Base-by-base conservation (phyloP, 1,140 invertebrate species). In the Nasonia giraulti region DNA sequence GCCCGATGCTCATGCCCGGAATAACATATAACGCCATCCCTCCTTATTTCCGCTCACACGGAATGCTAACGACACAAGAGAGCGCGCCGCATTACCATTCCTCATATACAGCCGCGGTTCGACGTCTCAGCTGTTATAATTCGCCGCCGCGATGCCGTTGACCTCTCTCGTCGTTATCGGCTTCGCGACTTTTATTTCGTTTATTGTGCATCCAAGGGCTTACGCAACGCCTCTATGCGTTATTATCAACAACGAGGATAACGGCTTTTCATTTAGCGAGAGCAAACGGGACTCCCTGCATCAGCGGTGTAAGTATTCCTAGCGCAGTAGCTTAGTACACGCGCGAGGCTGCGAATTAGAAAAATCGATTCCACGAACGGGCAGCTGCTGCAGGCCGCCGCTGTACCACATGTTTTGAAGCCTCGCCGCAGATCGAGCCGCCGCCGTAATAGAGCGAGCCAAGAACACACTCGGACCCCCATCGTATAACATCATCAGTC, bases 41-140 rank as follows among this genome's bases (percentile, higher is more conserved):
- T 62, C 17, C 55, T 62, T 62, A 62, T 62, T 62, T 74, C 69
- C 69, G 68, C 80, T 82, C 69, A 27, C 80, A 76, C 81, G 75
- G 81, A 87, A 84, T 77, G 33, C 69, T 14, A 33, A 8, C 14
- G 55, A 55, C 55, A 62, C 33, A 33, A 3, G 5, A 33, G 33
- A 31, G 47, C 14, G 76, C 76, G 50, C 50, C 10, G 23, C 69
- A 71, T 33, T 71, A n/a, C 23, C 76, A 66, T 66, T 78, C 50
- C 76, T 66, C 44, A 5, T 62, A n/a, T 62, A n/a, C 10, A 77
- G n/a, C 31, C 33, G 37, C 73, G 73, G 6, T 75, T 27, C 73
- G 20, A 7, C n/a, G 40, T 44, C 40, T 62, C 68, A 82, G 17
- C 17, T 33, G 31, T 20, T 27, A 7, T 12, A 47, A 27, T 40